These are phyloP conservation scores for Halcyon smyrnensis DNA, from an alignment of 2,797 vertebrate species.

Conservation along the genomic window DNA sequence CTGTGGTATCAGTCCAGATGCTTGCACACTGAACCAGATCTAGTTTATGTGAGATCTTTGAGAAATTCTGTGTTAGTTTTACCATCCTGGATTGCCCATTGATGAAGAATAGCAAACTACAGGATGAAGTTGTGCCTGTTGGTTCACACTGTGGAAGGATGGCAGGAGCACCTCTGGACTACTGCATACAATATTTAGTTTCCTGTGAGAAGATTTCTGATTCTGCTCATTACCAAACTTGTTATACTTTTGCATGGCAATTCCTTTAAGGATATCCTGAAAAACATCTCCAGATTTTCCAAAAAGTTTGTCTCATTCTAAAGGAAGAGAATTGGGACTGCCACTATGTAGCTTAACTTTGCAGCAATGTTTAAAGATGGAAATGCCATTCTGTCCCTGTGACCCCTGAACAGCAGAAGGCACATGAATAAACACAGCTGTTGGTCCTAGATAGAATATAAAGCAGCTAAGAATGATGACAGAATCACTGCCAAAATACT, in stretches of 20 bases:
- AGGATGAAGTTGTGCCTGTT: not conserved
- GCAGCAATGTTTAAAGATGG: not conserved
- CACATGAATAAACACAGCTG: constrained; percentile 32
- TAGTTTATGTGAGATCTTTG: not conserved
- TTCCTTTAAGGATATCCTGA: not conserved
- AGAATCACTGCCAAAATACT: not conserved
- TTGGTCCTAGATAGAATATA: not conserved
- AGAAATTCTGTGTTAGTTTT: not conserved
- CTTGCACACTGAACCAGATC: not conserved
- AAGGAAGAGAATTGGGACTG: not conserved
- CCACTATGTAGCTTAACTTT: not conserved
- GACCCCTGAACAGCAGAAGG: not conserved
- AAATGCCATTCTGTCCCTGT: not conserved
- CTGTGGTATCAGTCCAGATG: not conserved
- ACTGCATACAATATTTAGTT: not conserved
- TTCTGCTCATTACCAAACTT: not conserved
- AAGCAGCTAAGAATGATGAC: not conserved
- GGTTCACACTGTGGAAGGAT: not conserved
- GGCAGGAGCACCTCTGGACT: not conserved
- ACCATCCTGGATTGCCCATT: not conserved
- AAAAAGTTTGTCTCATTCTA: accelerated
- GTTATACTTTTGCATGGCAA: not conserved
- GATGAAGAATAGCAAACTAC: not conserved
- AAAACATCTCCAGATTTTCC: not conserved
- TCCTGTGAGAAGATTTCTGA: not conserved